Evolutionary conservation across 2,888 invertebrate genomes (phyloP), one percentile per base, ranked within the genome.

Genomic region (Athalia cordata): DNA sequence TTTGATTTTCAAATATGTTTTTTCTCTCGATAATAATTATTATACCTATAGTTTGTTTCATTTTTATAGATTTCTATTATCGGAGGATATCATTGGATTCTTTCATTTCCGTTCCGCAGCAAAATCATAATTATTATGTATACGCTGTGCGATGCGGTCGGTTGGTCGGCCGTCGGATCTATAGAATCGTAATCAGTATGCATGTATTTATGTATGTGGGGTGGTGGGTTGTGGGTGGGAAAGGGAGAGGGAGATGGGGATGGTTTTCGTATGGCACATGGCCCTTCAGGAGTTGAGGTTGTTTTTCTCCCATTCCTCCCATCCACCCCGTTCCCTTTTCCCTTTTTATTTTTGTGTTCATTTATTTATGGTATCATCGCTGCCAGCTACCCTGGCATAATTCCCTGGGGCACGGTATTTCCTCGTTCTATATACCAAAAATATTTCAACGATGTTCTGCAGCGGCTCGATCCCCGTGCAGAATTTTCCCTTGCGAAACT

Each of bases 341-440:
- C 11, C 5, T 13, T 8, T 72, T 15, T 47, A 43, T 59, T 59
- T 59, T 57, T 59, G 47, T 47, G 55, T 80, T 81, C 78, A 70
- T 77, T 81, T 84, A 83, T 84, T 84, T 84, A 83, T 81, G 81
- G 81, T 83, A 83, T 84, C 83, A 83, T 84, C 84, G 79, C 80
- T 74, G 50, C 50, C 75, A 68, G 75, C 50, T 75, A 62, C 62
- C 75, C 62, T 52, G 62, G 61, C 64, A 52, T 57, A 75, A 75
- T 64, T 75, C 75, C 75, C 75, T 5, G 5, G 75, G 75, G 75
- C 64, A 50, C 50, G 50, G 75, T 75, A 62, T 75, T 64, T 75
- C 75, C 62, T 75, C 50, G 75, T 75, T 75, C 47, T 11, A 52
- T 62, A 43, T 7, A 62, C 6, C n/a, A 57, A 70, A 74, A 74